phyloP scores from a whole-genome alignment of 2,888 invertebrate genomes.

The Thumatha senex region DNA sequence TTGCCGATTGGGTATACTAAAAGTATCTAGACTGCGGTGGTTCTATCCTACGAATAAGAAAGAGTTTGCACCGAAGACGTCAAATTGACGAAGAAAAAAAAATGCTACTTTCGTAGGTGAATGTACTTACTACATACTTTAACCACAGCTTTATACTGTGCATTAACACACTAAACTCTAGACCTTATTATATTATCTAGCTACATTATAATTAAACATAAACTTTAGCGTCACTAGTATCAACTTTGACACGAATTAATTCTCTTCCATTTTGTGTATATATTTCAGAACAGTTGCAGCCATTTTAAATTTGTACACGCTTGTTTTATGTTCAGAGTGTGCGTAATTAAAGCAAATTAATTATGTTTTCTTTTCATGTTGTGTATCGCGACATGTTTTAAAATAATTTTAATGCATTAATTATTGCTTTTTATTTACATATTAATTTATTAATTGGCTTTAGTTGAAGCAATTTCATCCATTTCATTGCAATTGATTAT shows the following conservation, averaged over 20 bases:
- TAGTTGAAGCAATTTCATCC: conserved; percentile 8
- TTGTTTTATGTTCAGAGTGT: conserved; percentile 24
- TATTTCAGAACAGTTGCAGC: conserved; percentile 18
- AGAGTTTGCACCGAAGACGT: too few species aligned
- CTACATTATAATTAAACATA: background rate
- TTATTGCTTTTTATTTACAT: background rate
- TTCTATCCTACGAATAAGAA: too few species aligned
- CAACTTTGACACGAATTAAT: conserved; percentile 2
- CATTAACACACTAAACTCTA: too few species aligned
- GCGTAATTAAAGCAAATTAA: conserved; percentile 34
- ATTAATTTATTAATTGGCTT: background rate
- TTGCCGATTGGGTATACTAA: too few species aligned
- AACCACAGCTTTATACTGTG: too few species aligned
- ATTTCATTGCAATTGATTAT: conserved; percentile 1
- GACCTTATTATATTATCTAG: too few species aligned
- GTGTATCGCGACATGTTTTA: conserved; percentile 21
- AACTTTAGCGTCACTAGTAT: background rate
- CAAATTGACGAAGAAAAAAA: too few species aligned
- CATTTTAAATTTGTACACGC: conserved; percentile 30
- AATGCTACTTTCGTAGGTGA: too few species aligned
- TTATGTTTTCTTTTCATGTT: conserved; percentile 29
- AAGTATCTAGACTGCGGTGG: too few species aligned
- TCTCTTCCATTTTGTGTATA: conserved; percentile 1
- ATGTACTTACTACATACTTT: too few species aligned
- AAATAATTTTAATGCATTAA: conserved; percentile 8